These are phyloP conservation scores for Corythornis madagascariensis DNA, from an alignment of 2,113 vertebrate species.

Conservation along the genomic window DNA sequence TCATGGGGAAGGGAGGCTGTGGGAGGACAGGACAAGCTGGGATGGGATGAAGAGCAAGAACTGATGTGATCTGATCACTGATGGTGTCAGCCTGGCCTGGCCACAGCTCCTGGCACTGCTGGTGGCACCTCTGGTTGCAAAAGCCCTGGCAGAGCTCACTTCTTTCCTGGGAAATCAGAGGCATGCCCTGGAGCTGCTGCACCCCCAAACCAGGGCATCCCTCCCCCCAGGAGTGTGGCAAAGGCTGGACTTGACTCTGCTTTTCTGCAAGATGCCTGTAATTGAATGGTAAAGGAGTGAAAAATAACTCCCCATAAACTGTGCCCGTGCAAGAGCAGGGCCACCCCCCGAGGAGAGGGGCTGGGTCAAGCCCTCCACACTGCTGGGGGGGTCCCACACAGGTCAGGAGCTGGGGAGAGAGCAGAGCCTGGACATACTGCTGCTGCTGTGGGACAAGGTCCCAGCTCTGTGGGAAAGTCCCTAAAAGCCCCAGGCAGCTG, in stretches of 20 bases:
- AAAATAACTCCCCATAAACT: neutral
- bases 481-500: neutral
- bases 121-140: neutral
- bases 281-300: neutral
- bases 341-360: accelerated
- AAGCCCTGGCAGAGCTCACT: neutral
- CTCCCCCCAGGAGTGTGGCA: neutral
- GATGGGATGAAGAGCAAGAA: neutral
- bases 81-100: neutral
- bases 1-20: accelerated
- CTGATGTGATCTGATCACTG: no score
- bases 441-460: neutral
- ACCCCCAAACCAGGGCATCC: neutral
- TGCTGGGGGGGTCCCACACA: neutral
- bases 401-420: neutral
- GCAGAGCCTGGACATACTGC: neutral
- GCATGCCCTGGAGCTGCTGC: accelerated
- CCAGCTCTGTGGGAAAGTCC: accelerated
- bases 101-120: neutral
- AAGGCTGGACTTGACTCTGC: no score
- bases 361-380: neutral
- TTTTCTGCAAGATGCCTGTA: neutral
- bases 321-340: neutral
- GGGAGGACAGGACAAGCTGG: neutral
- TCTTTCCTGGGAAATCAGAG: neutral